Conservation (phyloP, 1,140 invertebrate species). For the Andrena cerasifolii region DNA sequence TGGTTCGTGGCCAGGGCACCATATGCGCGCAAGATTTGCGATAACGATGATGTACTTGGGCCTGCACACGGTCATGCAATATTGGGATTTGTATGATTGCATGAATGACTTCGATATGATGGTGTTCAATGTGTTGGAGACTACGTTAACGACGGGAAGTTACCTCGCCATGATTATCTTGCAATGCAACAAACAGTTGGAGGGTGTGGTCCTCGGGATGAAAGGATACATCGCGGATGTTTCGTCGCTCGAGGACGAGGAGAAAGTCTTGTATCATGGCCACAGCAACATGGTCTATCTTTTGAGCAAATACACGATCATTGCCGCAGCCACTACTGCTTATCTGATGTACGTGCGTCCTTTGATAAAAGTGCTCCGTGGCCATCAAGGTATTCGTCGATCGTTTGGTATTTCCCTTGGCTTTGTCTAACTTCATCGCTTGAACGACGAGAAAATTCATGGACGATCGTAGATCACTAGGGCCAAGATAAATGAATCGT, state of each 20-base stretch:
- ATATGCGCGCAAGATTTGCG: fast-evolving
- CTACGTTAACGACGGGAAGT: background rate
- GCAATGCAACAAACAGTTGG: background rate
- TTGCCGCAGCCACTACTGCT: fast-evolving
- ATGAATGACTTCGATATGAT: background rate
- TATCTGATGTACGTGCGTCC: background rate
- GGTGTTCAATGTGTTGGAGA: background rate
- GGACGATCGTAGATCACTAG: too few species aligned
- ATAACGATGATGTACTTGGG: background rate
- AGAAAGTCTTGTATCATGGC: background rate
- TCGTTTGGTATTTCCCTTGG: too few species aligned
- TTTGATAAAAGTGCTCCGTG: background rate
- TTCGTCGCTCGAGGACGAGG: background rate
- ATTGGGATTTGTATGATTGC: background rate
- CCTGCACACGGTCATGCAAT: too few species aligned
- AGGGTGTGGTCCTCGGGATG: background rate
- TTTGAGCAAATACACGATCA: background rate
- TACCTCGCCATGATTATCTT: background rate
- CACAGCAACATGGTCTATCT: background rate
- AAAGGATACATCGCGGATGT: background rate
- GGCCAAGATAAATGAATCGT: too few species aligned
- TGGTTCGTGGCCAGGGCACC: background rate
- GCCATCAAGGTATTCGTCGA: background rate
- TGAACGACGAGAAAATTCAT: too few species aligned
- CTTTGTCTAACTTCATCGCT: too few species aligned